Evolutionary conservation across 92 coral and sea anemone species (phyloP), one percentile per base, ranked within the genome.

Genomic region (Porites lobata): DNA sequence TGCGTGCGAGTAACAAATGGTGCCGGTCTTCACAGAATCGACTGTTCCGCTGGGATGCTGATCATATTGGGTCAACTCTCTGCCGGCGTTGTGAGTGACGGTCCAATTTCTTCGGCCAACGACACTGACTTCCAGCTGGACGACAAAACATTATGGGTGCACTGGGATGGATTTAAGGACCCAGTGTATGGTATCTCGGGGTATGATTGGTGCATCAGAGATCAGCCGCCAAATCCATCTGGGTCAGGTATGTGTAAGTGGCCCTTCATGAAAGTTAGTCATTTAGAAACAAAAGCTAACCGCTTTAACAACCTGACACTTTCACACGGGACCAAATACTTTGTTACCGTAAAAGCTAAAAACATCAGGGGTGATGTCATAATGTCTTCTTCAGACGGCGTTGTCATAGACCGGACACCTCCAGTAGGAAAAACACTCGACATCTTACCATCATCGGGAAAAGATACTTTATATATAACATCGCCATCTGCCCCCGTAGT

Each of bases 51-150:
- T 0, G 93, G 91, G 20, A 91, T 96, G 94, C 50, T 72, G 14
- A 93, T 96, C 7, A 54, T 66, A 58, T 78, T 96, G 13, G 98
- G 96, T 1, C 81, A 69, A 63, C 89, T 96, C 52, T 91, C 93
- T 26, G 90, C 96, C 77, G 98, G 98, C 2, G 83, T 85, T 13
- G 94, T 96, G 11, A 87, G 89, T 77, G 98, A 96, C 76, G 98
- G 98, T 18, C 98, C 96, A 1, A 32, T 59, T 21, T 50, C 72
- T 18, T 65, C 38, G 63, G 92, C 64, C 8, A 72, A 66, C 32
- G 98, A 93, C 59, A 79, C 86, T 10, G 98, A 95, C 81, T 95
- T 91, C 78, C 98, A 95, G 86, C 92, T 93, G 19, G 96, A 95
- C 58, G 94, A 95, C 58, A 80, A 79, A 69, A 93, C 98, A 6